phyloP scores from a whole-genome alignment of 2,888 invertebrate species.

The Teinopalpus imperialis region DNA sequence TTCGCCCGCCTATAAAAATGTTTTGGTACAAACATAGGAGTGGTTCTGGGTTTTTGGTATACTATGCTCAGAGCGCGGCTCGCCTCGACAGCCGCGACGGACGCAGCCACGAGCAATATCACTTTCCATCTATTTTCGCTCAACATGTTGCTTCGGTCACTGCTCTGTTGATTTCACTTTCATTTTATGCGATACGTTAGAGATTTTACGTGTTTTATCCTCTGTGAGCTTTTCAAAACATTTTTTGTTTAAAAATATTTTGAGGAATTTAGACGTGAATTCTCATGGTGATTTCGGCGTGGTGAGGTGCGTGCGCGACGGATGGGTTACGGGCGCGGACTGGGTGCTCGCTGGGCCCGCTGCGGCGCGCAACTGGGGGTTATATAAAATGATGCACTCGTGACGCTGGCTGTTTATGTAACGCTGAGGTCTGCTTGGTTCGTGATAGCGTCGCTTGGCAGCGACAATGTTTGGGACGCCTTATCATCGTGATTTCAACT shows the following conservation, averaged over 20 bases:
- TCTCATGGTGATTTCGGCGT: conserved; percentile 23
- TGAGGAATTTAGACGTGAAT: conserved; percentile 27
- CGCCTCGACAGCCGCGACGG: conserved; percentile 61
- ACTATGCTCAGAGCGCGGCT: conserved; percentile 66
- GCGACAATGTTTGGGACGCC: conserved; percentile 4
- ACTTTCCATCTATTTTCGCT: conserved; percentile 78
- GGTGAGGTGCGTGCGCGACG: conserved; percentile 36
- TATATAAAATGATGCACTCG: conserved; percentile 44
- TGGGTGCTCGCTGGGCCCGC: conserved; percentile 35
- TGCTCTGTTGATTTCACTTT: conserved; percentile 71
- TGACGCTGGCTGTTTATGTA: conserved; percentile 38
- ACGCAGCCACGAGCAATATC: conserved; percentile 60
- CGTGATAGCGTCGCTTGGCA: conserved; percentile 40
- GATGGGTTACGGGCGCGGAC: conserved; percentile 40
- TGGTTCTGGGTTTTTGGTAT: conserved; percentile 56
- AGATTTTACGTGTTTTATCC: conserved; percentile 29
- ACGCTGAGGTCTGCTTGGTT: conserved; percentile 28
- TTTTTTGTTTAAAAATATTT: conserved; percentile 24
- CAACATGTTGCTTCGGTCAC: conserved; percentile 74
- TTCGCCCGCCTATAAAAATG: conserved; percentile 47
- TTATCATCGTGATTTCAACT: too few relatives aligned
- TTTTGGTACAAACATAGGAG: conserved; percentile 67
- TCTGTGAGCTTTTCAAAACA: conserved; percentile 18
- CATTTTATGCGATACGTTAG: conserved; percentile 49
- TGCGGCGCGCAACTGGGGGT: conserved; percentile 35